These are phyloP conservation scores for Ciconia boyciana DNA, from an alignment of 2,113 vertebrate species.

Conservation along the genomic window DNA sequence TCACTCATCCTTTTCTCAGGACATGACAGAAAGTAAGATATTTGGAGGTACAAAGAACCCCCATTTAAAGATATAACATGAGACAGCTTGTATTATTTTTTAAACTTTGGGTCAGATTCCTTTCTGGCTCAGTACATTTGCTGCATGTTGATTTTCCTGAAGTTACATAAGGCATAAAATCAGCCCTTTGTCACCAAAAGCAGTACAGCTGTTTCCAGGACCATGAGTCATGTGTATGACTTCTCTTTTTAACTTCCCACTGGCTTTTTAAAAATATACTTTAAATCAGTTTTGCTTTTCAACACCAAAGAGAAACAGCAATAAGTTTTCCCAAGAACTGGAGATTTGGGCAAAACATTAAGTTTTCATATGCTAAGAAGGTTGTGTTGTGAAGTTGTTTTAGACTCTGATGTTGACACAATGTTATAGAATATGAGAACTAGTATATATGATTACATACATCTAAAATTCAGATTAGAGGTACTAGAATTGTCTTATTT, in stretches of 20 bases:
- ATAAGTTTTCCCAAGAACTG: background rate
- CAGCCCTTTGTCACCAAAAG: conserved; percentile 37
- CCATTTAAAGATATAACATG: background rate
- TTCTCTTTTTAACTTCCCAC: conserved; percentile 52
- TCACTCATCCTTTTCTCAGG: background rate
- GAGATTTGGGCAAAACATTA: background rate
- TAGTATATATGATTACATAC: background rate
- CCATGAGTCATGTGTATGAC: conserved; percentile 15
- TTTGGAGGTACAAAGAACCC: background rate
- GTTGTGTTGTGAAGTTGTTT: background rate
- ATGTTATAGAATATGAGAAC: background rate
- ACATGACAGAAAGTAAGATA: background rate
- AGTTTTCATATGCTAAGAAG: background rate
- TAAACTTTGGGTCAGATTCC: background rate
- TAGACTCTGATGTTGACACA: background rate
- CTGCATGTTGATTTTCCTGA: conserved; percentile 1
- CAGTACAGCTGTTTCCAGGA: conserved; percentile 47
- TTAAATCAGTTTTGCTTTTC: conserved; percentile 13
- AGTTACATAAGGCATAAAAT: conserved; percentile 18
- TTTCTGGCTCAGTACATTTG: background rate
- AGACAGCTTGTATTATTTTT: background rate
- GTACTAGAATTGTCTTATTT: background rate
- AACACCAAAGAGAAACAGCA: background rate
- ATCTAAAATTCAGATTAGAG: background rate
- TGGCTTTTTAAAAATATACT: conserved; percentile 50